phyloP scores from a whole-genome alignment of 2,888 invertebrate genomes.

The Antitype chi region DNA sequence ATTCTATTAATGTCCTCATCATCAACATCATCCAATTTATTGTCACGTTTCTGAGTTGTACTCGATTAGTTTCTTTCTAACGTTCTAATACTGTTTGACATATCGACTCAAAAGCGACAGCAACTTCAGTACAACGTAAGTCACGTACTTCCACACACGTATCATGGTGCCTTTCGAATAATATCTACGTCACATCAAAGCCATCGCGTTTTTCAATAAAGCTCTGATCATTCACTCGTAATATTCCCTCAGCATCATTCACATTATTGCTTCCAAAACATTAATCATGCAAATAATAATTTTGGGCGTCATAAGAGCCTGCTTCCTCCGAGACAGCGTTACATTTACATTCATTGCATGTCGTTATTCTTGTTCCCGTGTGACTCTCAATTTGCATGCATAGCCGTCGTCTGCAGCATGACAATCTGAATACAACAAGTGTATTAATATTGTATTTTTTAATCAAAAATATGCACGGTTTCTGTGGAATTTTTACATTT shows the following conservation, averaged over 20 bases:
- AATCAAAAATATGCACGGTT: slow-evolving; percentile 60
- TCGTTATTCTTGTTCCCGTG: slow-evolving; percentile 69
- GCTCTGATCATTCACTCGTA: slow-evolving; percentile 16
- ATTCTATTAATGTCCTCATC: not conserved
- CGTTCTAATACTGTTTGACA: not conserved
- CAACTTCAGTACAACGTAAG: not conserved
- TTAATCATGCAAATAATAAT: slow-evolving; percentile 65
- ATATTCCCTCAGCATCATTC: slow-evolving; percentile 32
- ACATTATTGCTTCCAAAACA: slow-evolving; percentile 35
- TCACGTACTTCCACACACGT: not conserved
- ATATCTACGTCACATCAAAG: slow-evolving; percentile 9
- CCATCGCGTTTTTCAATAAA: slow-evolving; percentile 43
- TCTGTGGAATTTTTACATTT: slow-evolving; percentile 43
- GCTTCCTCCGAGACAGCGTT: slow-evolving; percentile 64
- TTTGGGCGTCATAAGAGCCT: slow-evolving; percentile 62
- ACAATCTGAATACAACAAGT: slow-evolving; percentile 66
- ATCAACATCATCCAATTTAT: not conserved
- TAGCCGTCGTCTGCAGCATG: slow-evolving; percentile 59
- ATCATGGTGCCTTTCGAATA: not conserved
- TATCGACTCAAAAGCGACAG: not conserved
- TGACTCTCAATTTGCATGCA: slow-evolving; percentile 72
- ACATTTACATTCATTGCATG: slow-evolving; percentile 77
- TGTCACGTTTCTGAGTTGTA: not conserved
- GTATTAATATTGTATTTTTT: slow-evolving; percentile 69
- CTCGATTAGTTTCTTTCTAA: not conserved